These are phyloP conservation scores for Noctuana brunneofusca DNA, from an alignment of 2,888 invertebrate species.

Conservation along the genomic window DNA sequence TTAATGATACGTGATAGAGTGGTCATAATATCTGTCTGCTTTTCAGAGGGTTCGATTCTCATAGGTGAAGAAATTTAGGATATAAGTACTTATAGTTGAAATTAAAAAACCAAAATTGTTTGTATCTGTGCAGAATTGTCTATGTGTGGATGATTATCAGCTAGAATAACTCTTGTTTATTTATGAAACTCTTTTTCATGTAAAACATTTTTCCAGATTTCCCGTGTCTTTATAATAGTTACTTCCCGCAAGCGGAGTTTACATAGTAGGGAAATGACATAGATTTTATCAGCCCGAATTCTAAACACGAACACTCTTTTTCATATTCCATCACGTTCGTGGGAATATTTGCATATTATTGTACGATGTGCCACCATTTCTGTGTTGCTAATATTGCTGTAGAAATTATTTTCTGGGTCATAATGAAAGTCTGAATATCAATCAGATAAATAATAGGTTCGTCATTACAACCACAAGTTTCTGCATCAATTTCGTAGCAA, in stretches of 20 bases:
- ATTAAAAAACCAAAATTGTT: too few relatives aligned
- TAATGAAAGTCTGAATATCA: neutral
- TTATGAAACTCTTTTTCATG: neutral
- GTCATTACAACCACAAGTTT: neutral
- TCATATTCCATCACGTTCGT: conserved; percentile 2
- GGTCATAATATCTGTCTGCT: too few relatives aligned
- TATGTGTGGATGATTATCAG: too few relatives aligned
- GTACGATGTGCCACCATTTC: neutral
- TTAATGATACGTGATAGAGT: too few relatives aligned
- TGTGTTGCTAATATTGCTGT: neutral
- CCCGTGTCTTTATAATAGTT: neutral
- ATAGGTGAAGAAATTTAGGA: too few relatives aligned
- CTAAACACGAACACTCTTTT: conserved; percentile 4
- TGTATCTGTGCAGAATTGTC: too few relatives aligned
- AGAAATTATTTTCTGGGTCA: neutral
- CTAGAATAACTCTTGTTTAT: too few relatives aligned
- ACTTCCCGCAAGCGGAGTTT: neutral
- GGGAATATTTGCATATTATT: neutral
- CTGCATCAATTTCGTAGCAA: too few relatives aligned
- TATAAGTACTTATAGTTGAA: too few relatives aligned
- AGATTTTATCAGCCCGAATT: conserved; percentile 9
- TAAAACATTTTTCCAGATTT: neutral
- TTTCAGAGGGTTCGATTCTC: too few relatives aligned
- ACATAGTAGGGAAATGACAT: neutral
- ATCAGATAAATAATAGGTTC: neutral